Conservation (phyloP, 2,113 vertebrate species). For the Pterocles burchelli region DNA sequence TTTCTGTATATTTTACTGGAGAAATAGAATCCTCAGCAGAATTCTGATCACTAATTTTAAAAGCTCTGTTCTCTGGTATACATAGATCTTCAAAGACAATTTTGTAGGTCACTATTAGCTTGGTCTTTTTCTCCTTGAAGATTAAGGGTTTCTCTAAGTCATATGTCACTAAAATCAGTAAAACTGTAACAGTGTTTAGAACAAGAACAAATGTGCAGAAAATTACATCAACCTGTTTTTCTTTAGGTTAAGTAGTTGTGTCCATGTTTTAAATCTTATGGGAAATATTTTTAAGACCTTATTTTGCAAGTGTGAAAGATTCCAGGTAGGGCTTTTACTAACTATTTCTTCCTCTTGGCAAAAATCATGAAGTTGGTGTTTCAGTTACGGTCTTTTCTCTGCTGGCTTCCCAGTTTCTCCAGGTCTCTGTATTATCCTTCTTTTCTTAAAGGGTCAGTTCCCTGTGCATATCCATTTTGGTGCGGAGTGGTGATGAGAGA, state of each 20-base stretch:
- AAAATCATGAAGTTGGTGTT: neutral
- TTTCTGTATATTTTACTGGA: neutral
- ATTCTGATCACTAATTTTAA: neutral
- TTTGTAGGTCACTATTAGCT: neutral
- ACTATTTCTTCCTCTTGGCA: neutral
- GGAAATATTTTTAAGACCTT: neutral
- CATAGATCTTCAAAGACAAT: neutral
- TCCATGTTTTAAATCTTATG: neutral
- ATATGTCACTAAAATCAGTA: neutral
- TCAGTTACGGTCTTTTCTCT: neutral
- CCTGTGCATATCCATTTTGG: neutral
- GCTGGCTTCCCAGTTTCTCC: neutral
- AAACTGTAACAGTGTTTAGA: neutral
- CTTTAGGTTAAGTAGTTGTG: neutral
- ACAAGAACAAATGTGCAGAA: neutral
- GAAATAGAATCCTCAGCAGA: neutral
- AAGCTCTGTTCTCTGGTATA: neutral
- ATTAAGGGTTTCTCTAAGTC: neutral
- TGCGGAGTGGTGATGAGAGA: neutral
- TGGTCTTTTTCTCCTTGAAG: neutral
- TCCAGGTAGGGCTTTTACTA: neutral
- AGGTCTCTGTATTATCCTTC: neutral
- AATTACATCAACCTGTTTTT: neutral
- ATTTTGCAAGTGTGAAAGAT: neutral
- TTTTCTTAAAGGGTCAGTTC: neutral